These are phyloP conservation scores for Sprattus sprattus DNA, from an alignment of 2,113 vertebrate species.

Conservation along the genomic window DNA sequence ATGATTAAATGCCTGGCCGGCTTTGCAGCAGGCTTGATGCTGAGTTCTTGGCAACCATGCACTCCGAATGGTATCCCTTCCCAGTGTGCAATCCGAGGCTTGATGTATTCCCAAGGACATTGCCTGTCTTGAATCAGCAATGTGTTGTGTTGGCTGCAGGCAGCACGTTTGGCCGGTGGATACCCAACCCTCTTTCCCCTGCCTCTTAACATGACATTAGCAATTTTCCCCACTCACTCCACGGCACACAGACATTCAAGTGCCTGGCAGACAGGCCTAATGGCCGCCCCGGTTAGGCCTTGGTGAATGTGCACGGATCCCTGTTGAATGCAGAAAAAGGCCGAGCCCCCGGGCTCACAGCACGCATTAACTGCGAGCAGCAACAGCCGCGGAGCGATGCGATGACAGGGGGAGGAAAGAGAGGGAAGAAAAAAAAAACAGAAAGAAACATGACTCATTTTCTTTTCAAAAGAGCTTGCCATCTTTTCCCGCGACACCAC, in stretches of 20 bases:
- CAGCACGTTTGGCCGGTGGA: not conserved
- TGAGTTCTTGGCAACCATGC: not conserved
- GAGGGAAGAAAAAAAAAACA: not conserved
- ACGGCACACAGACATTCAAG: not conserved
- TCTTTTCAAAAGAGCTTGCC: constrained; percentile 17
- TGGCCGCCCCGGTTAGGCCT: not conserved
- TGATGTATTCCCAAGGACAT: constrained; percentile 18
- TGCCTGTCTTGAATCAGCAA: constrained; percentile 16
- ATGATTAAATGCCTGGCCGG: constrained; percentile 17
- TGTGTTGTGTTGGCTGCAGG: not conserved
- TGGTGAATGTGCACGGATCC: not conserved
- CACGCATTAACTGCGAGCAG: not conserved
- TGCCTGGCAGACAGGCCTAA: not conserved
- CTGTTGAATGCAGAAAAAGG: not conserved
- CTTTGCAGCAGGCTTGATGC: not conserved
- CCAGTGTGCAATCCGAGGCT: not conserved
- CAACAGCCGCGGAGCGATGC: too few relatives aligned
- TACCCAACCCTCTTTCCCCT: not conserved
- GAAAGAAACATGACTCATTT: constrained; percentile 12
- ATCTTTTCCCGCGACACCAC: not conserved
- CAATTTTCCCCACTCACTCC: not conserved
- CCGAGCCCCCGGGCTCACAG: not conserved
- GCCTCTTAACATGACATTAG: constrained; percentile 2
- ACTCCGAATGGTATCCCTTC: constrained; percentile 2
- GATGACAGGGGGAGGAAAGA: not conserved